Base-by-base conservation (phyloP, 2,888 invertebrate species). In the Nowickia ferox region DNA sequence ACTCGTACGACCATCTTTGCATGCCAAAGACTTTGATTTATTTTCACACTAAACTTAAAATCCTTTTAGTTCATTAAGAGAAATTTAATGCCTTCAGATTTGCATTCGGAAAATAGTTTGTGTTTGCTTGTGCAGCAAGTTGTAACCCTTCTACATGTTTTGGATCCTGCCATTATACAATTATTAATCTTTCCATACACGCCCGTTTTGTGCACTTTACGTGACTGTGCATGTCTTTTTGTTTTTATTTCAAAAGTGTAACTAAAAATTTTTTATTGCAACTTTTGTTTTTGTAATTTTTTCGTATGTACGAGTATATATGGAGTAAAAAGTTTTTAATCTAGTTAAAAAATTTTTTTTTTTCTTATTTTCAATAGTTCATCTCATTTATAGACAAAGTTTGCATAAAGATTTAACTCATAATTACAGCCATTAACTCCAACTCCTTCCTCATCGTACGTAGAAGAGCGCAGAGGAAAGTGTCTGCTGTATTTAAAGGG, bases 401-500 rank as follows among this genome's bases (percentile, higher is more conserved):
- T 88, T 88, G 85, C 86, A 87, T 87, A 87, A 84, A 88, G 85
- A 87, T 89, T 87, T 87, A 89, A 87, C 87, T 89, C 89, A 89
- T 88, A 89, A 89, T 89, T 89, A 89, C 89, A 84, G 88, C 87
- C 88, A 89, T 89, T 89, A 89, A 88, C 87, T 87, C 84, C 76
- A 61, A 61, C 17, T 30, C 6, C 30, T 72, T 80, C 51, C 83
- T 76, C 83, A 76, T 80, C 51, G 74, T 63, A 48, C 30, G 46
- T 15, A 65, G 13, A 71, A 65, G 13, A 71, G 65, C 3, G 66
- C 11, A 44, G 22, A 30, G 63, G 42, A 61, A 42, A 44, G 42
- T 63, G 46, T 80, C 72, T 80, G 80, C 66, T 66, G 59, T 40
- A 38, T 9, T 30, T 30, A n/a, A 48, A 48, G 38, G 61, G 48